phyloP scores from a whole-genome alignment of 2,888 invertebrate genomes.

The Calliopum simillimum region DNA sequence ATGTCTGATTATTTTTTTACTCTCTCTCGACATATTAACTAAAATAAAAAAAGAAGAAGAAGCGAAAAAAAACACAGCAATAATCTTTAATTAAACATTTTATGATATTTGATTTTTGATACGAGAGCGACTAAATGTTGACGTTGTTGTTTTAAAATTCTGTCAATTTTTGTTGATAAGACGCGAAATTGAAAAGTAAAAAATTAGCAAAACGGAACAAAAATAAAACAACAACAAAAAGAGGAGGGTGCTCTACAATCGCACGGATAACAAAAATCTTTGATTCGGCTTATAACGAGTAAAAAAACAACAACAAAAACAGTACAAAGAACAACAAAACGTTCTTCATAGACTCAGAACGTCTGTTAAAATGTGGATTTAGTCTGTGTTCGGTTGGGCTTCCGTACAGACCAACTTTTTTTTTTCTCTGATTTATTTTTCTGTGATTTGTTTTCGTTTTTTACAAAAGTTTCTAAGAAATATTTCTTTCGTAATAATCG shows the following conservation, averaged over 20 bases:
- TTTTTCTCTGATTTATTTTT: not conserved
- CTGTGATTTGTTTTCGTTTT: not conserved
- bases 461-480: no score
- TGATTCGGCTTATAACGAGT: not conserved
- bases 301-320: not conserved
- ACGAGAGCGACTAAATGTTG: not conserved
- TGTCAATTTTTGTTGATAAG: no score
- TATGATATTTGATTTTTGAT: not conserved
- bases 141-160: not conserved
- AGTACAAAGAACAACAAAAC: not conserved
- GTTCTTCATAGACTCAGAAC: slow-evolving; percentile 30
- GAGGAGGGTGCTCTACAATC: slow-evolving; percentile 18
- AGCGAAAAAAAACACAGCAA: no score
- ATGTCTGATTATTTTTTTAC: no score
- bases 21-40: no score
- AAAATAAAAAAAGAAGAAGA: no score
- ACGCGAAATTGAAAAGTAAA: not conserved
- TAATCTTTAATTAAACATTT: slow-evolving; percentile 2
- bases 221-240: not conserved
- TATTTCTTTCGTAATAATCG: no score
- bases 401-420: slow-evolving; percentile 41
- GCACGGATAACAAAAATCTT: slow-evolving; percentile 33
- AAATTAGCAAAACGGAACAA: slow-evolving; percentile 19
- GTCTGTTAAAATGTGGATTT: slow-evolving; percentile 40
- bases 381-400: slow-evolving; percentile 59